Evolutionary conservation across 2,888 invertebrate genomes (phyloP).

Genomic region (Ormia ochracea): DNA sequence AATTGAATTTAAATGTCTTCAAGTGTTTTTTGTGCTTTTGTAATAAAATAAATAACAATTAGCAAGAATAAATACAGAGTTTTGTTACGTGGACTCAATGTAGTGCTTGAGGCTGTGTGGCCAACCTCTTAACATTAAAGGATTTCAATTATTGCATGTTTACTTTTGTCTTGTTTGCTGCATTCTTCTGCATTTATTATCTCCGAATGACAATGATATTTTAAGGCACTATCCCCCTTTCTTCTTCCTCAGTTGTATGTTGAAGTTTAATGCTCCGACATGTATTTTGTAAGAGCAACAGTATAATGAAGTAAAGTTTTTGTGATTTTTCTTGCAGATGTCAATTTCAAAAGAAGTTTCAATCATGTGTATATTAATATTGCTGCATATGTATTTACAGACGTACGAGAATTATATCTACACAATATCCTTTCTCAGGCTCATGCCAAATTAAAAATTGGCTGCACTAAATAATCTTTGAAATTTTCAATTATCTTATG

Average conservation of each 20-base stretch:
- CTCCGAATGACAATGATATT: not conserved
- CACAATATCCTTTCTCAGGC: too few relatives aligned
- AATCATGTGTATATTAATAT: too few relatives aligned
- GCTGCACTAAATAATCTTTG: too few relatives aligned
- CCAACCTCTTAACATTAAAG: not conserved
- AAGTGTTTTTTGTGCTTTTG: not conserved
- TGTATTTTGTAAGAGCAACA: not conserved
- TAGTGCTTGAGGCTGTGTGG: slow-evolving; percentile 1
- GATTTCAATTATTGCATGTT: slow-evolving; percentile 23
- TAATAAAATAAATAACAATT: slow-evolving; percentile 34
- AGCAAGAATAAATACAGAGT: slow-evolving; percentile 6
- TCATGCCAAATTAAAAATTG: too few relatives aligned
- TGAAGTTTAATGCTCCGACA: not conserved
- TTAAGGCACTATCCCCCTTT: not conserved
- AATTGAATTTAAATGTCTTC: not conserved
- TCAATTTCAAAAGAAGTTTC: too few relatives aligned
- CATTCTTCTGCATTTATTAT: not conserved
- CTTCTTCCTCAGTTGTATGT: not conserved
- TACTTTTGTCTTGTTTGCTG: not conserved
- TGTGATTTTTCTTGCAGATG: too few relatives aligned
- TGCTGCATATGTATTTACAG: too few relatives aligned
- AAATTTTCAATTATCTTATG: too few relatives aligned
- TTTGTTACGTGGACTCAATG: not conserved
- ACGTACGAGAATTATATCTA: too few relatives aligned
- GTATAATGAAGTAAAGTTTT: not conserved